These are phyloP conservation scores for Ibidorhyncha struthersii DNA, from an alignment of 2,113 vertebrate genomes.

Conservation along the genomic window DNA sequence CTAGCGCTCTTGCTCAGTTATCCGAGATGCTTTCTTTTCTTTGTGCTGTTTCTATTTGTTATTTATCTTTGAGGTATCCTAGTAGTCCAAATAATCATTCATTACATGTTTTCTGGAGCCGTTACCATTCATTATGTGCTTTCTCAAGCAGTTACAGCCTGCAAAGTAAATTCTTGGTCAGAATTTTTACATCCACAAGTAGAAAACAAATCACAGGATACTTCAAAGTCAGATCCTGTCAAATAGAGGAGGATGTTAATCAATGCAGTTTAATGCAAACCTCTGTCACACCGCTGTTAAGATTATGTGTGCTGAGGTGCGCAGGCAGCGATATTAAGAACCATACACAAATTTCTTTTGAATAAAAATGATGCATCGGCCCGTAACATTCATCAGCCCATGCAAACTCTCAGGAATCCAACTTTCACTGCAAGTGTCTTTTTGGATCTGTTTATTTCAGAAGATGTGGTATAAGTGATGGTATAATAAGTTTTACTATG, in stretches of 20 bases:
- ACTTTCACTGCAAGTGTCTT: not conserved
- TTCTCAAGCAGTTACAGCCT: not conserved
- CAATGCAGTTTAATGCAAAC: not conserved
- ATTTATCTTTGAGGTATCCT: not conserved
- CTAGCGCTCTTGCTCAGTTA: not conserved
- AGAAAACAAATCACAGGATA: slow-evolving; percentile 5
- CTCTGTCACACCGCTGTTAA: not conserved
- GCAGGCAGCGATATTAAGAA: not conserved
- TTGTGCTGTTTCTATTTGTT: not conserved
- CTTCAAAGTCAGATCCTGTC: not conserved
- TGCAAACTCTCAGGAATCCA: slow-evolving; percentile 11
- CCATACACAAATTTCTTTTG: not conserved
- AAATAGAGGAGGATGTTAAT: not conserved
- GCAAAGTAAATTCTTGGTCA: slow-evolving; percentile 5
- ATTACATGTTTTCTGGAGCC: not conserved
- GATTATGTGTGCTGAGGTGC: not conserved
- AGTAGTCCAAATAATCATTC: not conserved
- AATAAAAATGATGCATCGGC: not conserved
- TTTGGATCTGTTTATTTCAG: slow-evolving; percentile 24
- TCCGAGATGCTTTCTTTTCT: not conserved
- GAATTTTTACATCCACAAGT: not conserved
- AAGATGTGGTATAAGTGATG: not conserved
- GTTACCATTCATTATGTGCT: not conserved
- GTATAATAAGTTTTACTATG: slow-evolving; percentile 32
- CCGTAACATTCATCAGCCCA: not conserved